phyloP scores from a whole-genome alignment of 2,113 vertebrate species.

The Corythornis cristatus region DNA sequence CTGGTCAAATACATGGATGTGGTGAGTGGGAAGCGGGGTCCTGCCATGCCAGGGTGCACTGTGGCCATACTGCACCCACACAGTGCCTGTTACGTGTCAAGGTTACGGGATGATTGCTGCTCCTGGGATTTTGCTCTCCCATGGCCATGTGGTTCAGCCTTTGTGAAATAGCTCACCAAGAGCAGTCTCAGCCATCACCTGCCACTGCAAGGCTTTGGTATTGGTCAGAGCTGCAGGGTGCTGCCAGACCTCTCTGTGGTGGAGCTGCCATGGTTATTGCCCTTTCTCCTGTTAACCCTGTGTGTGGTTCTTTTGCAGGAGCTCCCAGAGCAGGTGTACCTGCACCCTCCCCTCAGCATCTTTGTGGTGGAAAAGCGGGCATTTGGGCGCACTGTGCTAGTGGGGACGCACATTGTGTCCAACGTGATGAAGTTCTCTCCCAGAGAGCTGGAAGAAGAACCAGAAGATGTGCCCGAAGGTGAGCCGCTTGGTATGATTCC shows the following conservation, averaged over 20 bases:
- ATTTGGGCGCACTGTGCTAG: conserved; percentile 86
- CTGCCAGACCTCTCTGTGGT: accelerated
- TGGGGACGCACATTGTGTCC: conserved; percentile 87
- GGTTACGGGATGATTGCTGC: neutral
- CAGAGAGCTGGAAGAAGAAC: conserved; percentile 73
- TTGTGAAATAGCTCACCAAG: neutral
- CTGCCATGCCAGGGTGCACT: neutral
- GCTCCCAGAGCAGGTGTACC: conserved; percentile 88
- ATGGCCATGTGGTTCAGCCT: neutral
- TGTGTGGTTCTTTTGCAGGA: conserved; percentile 73
- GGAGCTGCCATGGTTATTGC: neutral
- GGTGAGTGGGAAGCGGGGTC: conserved; percentile 73
- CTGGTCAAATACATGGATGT: conserved; percentile 87
- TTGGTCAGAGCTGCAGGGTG: neutral
- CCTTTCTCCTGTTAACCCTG: neutral
- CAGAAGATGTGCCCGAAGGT: conserved; percentile 64
- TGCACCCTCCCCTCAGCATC: conserved; percentile 92
- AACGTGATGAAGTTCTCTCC: conserved; percentile 85
- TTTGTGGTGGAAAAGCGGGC: conserved; percentile 88
- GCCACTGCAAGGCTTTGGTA: neutral
- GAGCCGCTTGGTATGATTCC: neutral
- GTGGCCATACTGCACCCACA: accelerated
- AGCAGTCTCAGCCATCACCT: neutral
- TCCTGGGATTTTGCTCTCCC: neutral
- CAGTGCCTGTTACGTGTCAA: neutral